phyloP scores from a whole-genome alignment of 2,113 vertebrate genomes.

The Siphamia tubifer region DNA sequence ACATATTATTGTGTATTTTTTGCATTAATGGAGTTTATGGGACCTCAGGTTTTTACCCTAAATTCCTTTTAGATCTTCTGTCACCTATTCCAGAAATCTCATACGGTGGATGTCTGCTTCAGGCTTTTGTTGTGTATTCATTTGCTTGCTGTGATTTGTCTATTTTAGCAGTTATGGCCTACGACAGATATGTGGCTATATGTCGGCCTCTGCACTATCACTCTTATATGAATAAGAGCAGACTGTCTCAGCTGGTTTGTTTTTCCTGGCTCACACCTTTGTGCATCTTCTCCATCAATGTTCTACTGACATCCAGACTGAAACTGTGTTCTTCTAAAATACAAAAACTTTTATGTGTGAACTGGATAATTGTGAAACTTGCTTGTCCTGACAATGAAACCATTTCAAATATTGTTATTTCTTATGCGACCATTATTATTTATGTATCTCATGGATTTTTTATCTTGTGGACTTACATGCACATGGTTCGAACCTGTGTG shows the following conservation, averaged over 20 bases:
- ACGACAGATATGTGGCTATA: constrained; percentile 59
- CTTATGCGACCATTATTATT: constrained; percentile 6
- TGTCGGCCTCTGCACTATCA: constrained; percentile 42
- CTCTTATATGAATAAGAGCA: constrained; percentile 31
- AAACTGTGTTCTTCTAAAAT: constrained; percentile 22
- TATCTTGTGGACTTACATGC: constrained; percentile 50
- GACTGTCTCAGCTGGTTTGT: constrained; percentile 14
- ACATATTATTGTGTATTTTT: constrained; percentile 38
- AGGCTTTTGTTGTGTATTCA: constrained; percentile 45
- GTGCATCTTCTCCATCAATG: accelerated
- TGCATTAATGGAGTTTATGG: constrained; percentile 54
- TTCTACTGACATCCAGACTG: background rate
- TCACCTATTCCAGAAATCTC: constrained; percentile 25
- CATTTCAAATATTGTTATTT: background rate
- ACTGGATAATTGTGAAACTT: constrained; percentile 43
- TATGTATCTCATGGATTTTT: constrained; percentile 29
- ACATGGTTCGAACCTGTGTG: constrained; percentile 6
- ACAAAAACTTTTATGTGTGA: constrained; percentile 32
- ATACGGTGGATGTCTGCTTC: constrained; percentile 32
- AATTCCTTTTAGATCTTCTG: constrained; percentile 35
- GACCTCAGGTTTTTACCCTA: constrained; percentile 49
- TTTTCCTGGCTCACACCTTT: constrained; percentile 39
- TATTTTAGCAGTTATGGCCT: constrained; percentile 45
- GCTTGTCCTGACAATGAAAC: constrained; percentile 9
- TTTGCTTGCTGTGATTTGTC: constrained; percentile 40